Base-by-base conservation (phyloP, 2,888 invertebrate species). In the Mamestra brassicae region DNA sequence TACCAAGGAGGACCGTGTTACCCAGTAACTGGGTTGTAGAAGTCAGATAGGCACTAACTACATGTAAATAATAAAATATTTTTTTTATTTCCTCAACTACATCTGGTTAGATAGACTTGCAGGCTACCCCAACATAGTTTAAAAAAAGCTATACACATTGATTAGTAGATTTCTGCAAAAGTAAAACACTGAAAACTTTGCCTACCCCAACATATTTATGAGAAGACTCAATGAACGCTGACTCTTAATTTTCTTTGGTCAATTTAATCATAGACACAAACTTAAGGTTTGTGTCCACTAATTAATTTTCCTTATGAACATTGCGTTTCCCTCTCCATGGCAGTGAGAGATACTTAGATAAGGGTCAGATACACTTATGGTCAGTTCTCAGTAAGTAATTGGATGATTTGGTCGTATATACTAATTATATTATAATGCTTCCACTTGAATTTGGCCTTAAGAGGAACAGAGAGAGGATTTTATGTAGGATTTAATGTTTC, bases 271-370 rank as follows among this genome's bases (percentile, higher is more conserved):
- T 55, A 11, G 13, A 11, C 47, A 13, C 52, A 45, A n/a, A 38
- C 11, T 7, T 50, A 17, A 52, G 26, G 26, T 26, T 26, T 26
- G 0, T 26, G 26, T 26, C 45, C 15, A 45, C 15, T 58, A 74
- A 65, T 38, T 65, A 55, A 55, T 50, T 54, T 15, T 45, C 38
- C 34, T 47, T 50, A 65, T 17, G 15, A 50, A 54, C 38, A 54
- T 63, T 11, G 3, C n/a, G 38, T 34, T 76, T 57, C 11, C n/a
- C 34, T 78, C 57, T 63, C 34, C 5, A 13, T 8, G 47, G 26
- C 42, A 76, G 65, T 64, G 81, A 76, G 42, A 81, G 38, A 58
- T 66, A 58, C 62, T 78, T 36, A 42, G 15, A 67, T 38, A 57
- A 47, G 76, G 62, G 52, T 58, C 57, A 58, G 38, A 66, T 34